A percentile compares a stretch with the other conserved stretches of the same genome.
phyloP scores from a whole-genome alignment of 1,140 invertebrate species.

The Eubasilissa regina region DNA sequence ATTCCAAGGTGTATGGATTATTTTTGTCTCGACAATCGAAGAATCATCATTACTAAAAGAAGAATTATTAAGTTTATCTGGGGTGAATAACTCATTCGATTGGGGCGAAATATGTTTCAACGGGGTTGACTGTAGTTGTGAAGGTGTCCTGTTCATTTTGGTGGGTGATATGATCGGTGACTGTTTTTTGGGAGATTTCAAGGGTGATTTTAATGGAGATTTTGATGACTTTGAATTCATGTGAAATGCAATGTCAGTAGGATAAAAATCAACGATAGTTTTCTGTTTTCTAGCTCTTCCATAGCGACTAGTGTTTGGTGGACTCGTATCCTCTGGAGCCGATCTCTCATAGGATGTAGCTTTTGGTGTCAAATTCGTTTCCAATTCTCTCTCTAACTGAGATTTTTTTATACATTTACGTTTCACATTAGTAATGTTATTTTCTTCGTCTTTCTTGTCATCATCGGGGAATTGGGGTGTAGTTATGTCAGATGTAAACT shows the following conservation, averaged over 20 bases:
- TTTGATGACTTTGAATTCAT: constrained; percentile 30
- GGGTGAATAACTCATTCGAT: not conserved
- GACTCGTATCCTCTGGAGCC: constrained; percentile 33
- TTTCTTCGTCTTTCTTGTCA: constrained; percentile 3
- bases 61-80: not conserved
- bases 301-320: constrained; percentile 67
- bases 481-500: not conserved
- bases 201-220: constrained; percentile 33
- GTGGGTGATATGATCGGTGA: constrained; percentile 59
- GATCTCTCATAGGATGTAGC: constrained; percentile 16
- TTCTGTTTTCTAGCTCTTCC: constrained; percentile 67
- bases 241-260: constrained; percentile 44
- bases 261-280: constrained; percentile 61
- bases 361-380: constrained; percentile 44
- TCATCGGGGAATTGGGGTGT: too few species aligned
- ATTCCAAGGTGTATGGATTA: constrained; percentile 47
- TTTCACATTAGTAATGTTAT: constrained; percentile 2
- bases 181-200: constrained; percentile 59
- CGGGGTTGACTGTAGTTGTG: constrained; percentile 43
- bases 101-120: constrained; percentile 6
- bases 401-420: constrained; percentile 30
- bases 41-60: not conserved
- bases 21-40: constrained; percentile 31
- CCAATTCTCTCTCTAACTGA: constrained; percentile 40
- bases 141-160: constrained; percentile 18